Base-by-base conservation (phyloP, 92 coral and sea anemone genomes). In the Chrysogorgia sp. region DNA sequence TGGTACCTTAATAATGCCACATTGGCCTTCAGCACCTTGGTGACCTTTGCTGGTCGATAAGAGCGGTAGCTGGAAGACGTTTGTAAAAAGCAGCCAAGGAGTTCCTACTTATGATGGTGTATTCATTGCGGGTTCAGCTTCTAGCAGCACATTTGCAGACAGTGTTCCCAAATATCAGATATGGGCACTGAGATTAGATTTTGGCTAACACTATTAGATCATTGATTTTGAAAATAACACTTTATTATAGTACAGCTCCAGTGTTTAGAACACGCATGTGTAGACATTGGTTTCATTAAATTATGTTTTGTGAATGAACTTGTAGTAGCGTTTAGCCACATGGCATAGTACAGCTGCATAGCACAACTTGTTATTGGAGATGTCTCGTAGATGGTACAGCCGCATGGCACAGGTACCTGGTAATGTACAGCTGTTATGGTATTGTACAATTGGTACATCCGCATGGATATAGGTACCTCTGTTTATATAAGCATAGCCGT, bases 21-120 rank as follows among this genome's bases (percentile, higher is more conserved):
- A 83, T 13, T 79, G 93, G 90, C 85, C 81, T 26, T 82, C 92
- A 23, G 88, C 90, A 34, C 85, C 84, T n/a, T 90, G 90, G 90
- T 90, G 90, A 86, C 90, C 93, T 34, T 83, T 84, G 58, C 84
- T 81, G 2, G 47, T 88, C 64, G 65, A 65, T 61, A 82, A 57
- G 34, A 20, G 58, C 76, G 89, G 87, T 23, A 24, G 60, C 35
- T 86, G 83, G 82, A 72, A 75, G 22, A 50, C 24, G 69, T 89
- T 83, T 64, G 52, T 90, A 22, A 70, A 29, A 35, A 71, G 41
- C 32, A 57, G 86, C 63, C 37, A 79, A 58, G 66, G 70, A 61
- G 58, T 88, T 28, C 75, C 37, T n/a, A 83, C 81, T n/a, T 71
- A 63, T 45, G 70, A 41, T 19, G 81, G 84, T 19, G 76, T 71